These are phyloP conservation scores for Acleris literana DNA, from an alignment of 2,888 invertebrate genomes.

Conservation along the genomic window DNA sequence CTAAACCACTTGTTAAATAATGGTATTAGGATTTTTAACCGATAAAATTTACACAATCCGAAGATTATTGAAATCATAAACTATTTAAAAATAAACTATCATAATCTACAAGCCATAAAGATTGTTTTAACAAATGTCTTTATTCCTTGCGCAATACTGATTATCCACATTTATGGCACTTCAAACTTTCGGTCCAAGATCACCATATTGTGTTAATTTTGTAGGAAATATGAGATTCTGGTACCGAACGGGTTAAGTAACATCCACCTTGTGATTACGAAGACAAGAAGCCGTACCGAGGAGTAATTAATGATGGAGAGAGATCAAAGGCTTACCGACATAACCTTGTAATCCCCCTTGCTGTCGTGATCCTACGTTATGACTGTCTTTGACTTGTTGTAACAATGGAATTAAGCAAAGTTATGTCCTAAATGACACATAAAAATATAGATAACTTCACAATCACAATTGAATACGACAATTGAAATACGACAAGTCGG, in stretches of 20 bases:
- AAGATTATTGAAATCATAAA: background rate
- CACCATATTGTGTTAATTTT: no score
- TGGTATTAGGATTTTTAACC: background rate
- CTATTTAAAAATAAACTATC: background rate
- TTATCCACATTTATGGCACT: background rate
- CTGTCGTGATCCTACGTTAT: no score
- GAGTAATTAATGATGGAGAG: constrained; percentile 25
- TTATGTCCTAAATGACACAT: no score
- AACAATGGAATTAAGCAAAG: no score
- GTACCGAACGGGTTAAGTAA: background rate
- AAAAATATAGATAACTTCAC: no score
- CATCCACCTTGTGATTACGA: constrained; percentile 12
- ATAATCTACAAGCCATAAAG: background rate
- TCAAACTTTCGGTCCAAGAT: no score
- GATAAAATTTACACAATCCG: background rate
- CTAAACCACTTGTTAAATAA: no score
- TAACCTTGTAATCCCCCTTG: constrained; percentile 16
- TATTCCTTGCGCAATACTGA: background rate
- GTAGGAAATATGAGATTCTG: no score
- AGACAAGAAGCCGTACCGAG: constrained; percentile 13
- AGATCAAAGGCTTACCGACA: constrained; percentile 28
- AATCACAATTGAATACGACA: no score
- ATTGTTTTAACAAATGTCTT: background rate
- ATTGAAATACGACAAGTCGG: no score
- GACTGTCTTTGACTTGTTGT: no score